Evolutionary conservation across 64 coral and sea anemone species (phyloP).

Genomic region (Hydrozoanthus tunicans): DNA sequence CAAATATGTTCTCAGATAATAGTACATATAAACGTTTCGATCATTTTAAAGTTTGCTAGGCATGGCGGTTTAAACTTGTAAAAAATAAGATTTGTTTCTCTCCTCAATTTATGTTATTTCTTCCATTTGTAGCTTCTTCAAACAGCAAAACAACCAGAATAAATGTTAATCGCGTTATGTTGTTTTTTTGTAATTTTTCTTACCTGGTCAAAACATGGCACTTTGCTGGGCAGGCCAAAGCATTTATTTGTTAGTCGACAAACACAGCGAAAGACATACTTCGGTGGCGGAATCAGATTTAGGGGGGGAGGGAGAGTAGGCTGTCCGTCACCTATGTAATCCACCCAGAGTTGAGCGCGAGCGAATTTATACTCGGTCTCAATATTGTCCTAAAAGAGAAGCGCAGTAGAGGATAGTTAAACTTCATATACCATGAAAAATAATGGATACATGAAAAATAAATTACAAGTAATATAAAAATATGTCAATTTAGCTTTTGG

Average conservation of each 20-base stretch:
- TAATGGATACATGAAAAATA: too few species aligned
- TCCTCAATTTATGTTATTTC: too few species aligned
- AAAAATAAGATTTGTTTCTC: too few species aligned
- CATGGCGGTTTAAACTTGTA: too few species aligned
- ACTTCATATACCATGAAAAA: too few species aligned
- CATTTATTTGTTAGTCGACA: conserved; percentile 76
- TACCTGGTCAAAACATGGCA: conserved; percentile 68
- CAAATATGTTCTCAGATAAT: too few species aligned
- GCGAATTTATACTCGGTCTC: conserved; percentile 99
- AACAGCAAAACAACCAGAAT: too few species aligned
- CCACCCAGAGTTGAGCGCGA: conserved; percentile 91
- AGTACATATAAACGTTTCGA: too few species aligned
- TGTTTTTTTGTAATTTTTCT: background rate
- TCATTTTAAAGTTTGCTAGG: too few species aligned
- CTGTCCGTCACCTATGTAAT: conserved; percentile 91
- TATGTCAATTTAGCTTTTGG: too few species aligned
- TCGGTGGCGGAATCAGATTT: conserved; percentile 94
- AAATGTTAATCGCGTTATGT: background rate
- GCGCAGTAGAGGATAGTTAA: background rate
- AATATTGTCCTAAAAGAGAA: conserved; percentile 85
- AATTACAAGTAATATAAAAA: too few species aligned
- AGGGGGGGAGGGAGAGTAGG: conserved; percentile 91
- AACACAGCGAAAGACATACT: conserved; percentile 59
- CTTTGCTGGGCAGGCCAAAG: conserved; percentile 62
- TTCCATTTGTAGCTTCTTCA: too few species aligned